Conservation (phyloP, 2,888 invertebrate genomes). For the Ypsolopha scabrella region DNA sequence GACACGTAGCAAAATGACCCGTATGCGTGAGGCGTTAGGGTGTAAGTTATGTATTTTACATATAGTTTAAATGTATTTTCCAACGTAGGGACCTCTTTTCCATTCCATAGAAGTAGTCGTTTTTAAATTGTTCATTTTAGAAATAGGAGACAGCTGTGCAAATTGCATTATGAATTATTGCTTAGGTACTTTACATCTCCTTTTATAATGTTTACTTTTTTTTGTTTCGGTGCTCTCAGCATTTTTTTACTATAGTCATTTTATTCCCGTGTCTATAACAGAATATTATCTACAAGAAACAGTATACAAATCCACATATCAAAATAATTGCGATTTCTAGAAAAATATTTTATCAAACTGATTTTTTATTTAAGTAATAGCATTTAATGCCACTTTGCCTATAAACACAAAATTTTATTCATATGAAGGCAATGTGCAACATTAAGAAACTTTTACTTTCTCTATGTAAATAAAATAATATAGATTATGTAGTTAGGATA, state of each 20-base stretch:
- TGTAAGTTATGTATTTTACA: too few species aligned
- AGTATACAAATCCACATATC: conserved; percentile 9
- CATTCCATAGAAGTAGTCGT: too few species aligned
- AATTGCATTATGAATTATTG: too few species aligned
- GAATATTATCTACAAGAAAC: neutral
- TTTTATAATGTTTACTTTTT: conserved; percentile 5
- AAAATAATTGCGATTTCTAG: conserved; percentile 4
- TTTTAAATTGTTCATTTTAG: too few species aligned
- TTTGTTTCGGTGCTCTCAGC: conserved; percentile 24
- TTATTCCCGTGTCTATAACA: neutral
- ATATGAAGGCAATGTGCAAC: conserved; percentile 8
- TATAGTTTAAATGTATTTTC: too few species aligned
- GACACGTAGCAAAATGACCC: too few species aligned
- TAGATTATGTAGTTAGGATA: conserved; percentile 8
- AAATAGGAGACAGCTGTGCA: too few species aligned
- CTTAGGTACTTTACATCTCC: neutral
- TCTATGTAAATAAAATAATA: conserved; percentile 10
- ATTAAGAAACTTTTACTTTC: neutral
- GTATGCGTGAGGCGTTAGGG: too few species aligned
- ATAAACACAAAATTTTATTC: conserved; percentile 8
- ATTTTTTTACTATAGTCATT: conserved; percentile 15
- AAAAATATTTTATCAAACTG: neutral
- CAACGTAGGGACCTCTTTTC: too few species aligned
- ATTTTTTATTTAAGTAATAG: conserved; percentile 19
- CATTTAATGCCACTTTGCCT: conserved; percentile 52